These are phyloP conservation scores for Malurus leucopterus DNA, from an alignment of 2,797 vertebrate genomes.

Conservation along the genomic window DNA sequence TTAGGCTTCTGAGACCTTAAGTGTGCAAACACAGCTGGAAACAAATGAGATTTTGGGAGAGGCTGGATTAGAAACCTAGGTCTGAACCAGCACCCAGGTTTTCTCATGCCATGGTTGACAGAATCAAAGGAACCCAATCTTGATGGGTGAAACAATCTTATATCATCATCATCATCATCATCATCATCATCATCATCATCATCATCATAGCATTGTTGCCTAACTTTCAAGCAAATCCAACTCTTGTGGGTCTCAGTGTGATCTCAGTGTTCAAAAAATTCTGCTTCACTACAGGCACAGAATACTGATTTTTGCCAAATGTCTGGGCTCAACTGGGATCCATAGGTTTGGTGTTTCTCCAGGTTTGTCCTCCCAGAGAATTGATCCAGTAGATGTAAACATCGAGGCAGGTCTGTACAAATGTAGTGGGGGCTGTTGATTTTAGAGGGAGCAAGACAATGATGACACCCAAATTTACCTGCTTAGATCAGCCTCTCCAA, in stretches of 20 bases:
- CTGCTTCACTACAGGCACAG: background rate
- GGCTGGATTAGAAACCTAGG: background rate
- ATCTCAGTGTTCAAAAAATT: background rate
- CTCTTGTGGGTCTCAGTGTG: background rate
- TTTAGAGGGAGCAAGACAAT: background rate
- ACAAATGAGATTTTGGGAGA: background rate
- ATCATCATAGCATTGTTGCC: background rate
- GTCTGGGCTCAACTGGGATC: background rate
- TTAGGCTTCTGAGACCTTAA: background rate
- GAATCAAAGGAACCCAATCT: background rate
- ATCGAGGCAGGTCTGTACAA: background rate
- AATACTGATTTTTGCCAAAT: background rate
- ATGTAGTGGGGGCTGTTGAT: background rate
- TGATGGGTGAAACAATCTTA: background rate
- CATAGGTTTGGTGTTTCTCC: background rate
- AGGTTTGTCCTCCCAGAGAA: background rate
- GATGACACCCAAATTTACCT: background rate
- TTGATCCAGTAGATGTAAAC: background rate
- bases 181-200: background rate
- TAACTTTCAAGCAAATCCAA: background rate
- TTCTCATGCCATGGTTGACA: background rate
- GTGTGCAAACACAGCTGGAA: background rate
- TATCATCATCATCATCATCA: background rate
- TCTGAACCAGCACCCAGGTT: background rate
- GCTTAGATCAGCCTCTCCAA: background rate